Conservation (phyloP, 2,797 vertebrate genomes). For the Anabas testudineus region DNA sequence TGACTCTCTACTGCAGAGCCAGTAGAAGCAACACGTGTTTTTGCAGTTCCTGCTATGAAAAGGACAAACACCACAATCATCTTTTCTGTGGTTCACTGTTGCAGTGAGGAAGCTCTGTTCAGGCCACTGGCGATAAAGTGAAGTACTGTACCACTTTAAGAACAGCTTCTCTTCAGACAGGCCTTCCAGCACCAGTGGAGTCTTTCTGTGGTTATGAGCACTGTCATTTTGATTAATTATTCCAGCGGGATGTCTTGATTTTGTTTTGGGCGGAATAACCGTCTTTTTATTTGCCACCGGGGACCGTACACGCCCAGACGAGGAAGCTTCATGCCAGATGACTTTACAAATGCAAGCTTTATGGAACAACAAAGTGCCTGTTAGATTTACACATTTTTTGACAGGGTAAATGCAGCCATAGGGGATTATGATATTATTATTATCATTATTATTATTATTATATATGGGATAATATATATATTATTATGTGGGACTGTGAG, state of each 20-base stretch:
- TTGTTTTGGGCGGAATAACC: conserved; percentile 25
- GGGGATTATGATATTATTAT: too few relatives aligned
- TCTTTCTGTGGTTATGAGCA: not conserved
- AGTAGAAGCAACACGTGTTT: not conserved
- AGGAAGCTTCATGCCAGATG: conserved; percentile 21
- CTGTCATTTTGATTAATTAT: not conserved
- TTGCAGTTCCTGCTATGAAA: not conserved
- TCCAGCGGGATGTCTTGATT: conserved; percentile 13
- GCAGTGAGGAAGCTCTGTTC: too few relatives aligned
- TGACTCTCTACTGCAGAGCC: not conserved
- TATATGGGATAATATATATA: too few relatives aligned
- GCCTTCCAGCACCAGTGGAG: not conserved
- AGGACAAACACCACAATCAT: not conserved
- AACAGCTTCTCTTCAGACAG: not conserved
- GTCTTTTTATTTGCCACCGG: conserved; percentile 24
- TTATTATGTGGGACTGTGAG: too few relatives aligned
- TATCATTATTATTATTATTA: too few relatives aligned
- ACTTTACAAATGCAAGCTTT: conserved; percentile 27
- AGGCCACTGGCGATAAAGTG: not conserved
- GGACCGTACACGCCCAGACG: conserved; percentile 16
- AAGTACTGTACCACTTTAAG: conserved; percentile 1
- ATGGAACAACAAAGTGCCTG: conserved; percentile 35
- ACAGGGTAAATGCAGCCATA: not conserved
- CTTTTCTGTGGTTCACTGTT: not conserved
- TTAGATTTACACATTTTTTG: conserved; percentile 17